phyloP scores from a whole-genome alignment of 2,888 invertebrate genomes.

The Iselma pallidipennis region DNA sequence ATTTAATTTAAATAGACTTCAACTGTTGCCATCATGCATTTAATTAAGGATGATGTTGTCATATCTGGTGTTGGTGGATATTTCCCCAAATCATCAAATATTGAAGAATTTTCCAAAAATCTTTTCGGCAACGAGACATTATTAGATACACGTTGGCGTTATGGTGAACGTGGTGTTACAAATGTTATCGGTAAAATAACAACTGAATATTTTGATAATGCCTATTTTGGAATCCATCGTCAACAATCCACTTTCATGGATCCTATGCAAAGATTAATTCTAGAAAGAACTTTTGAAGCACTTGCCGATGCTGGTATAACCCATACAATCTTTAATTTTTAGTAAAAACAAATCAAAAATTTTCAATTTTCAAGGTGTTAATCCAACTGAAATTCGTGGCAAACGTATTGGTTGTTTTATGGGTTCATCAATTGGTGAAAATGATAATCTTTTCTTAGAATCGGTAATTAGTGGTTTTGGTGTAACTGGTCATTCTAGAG shows the following conservation, averaged over 20 bases:
- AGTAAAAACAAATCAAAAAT: not conserved
- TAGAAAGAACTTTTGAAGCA: constrained; percentile 57
- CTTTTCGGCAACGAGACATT: constrained; percentile 54
- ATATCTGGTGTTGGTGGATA: constrained; percentile 60
- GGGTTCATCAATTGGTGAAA: constrained; percentile 56
- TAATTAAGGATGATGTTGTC: constrained; percentile 48
- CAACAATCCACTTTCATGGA: constrained; percentile 57
- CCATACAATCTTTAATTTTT: not conserved
- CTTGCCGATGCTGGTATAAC: constrained; percentile 56
- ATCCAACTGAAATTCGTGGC: constrained; percentile 54
- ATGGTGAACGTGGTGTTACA: constrained; percentile 49
- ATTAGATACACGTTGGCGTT: constrained; percentile 47
- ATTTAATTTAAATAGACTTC: not conserved
- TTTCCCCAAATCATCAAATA: constrained; percentile 64
- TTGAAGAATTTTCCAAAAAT: constrained; percentile 63
- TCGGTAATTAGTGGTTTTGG: constrained; percentile 64
- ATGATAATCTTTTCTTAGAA: constrained; percentile 59
- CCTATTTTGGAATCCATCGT: constrained; percentile 58
- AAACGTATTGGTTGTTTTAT: constrained; percentile 55
- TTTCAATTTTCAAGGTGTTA: constrained; percentile 50
- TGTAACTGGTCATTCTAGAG: constrained; percentile 76
- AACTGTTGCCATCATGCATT: constrained; percentile 19
- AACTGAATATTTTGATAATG: constrained; percentile 53
- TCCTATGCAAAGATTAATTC: constrained; percentile 54
- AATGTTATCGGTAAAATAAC: constrained; percentile 51